phyloP scores from a whole-genome alignment of 2,888 invertebrate species.

The Orthosia incerta region DNA sequence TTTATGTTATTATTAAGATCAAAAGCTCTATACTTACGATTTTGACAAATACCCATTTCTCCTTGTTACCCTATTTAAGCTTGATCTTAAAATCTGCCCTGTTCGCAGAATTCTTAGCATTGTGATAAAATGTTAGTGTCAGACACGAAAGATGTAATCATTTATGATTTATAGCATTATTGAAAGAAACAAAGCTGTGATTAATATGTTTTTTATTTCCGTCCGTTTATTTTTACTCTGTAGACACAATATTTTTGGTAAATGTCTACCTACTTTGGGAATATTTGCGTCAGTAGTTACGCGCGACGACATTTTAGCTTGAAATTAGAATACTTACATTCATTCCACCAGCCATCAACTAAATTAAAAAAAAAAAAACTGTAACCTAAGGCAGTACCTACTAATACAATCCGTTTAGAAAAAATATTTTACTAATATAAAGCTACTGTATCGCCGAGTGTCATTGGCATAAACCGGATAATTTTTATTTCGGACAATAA shows the following conservation, averaged over 20 bases:
- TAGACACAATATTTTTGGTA: slow-evolving; percentile 30
- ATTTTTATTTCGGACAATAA: too few relatives aligned
- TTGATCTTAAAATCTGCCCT: slow-evolving; percentile 43
- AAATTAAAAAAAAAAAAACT: too few relatives aligned
- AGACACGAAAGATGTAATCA: slow-evolving; percentile 66
- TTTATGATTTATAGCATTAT: slow-evolving; percentile 66
- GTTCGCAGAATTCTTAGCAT: slow-evolving; percentile 56
- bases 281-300: slow-evolving; percentile 43
- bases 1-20: background rate
- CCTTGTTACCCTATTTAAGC: slow-evolving; percentile 32
- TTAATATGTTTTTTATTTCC: slow-evolving; percentile 61
- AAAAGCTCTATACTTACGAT: slow-evolving; percentile 23
- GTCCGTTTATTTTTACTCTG: slow-evolving; percentile 32
- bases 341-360: background rate
- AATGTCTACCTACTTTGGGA: slow-evolving; percentile 7
- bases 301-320: slow-evolving; percentile 23
- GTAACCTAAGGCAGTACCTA: too few relatives aligned
- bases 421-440: too few relatives aligned
- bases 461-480: too few relatives aligned
- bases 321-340: background rate
- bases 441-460: too few relatives aligned
- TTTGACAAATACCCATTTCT: slow-evolving; percentile 37
- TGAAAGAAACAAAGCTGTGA: slow-evolving; percentile 80
- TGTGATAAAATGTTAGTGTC: slow-evolving; percentile 69
- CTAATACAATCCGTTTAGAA: too few relatives aligned